A percentile compares a stretch with the other conserved stretches of the same genome.
phyloP scores from a whole-genome alignment of 1,140 invertebrate species.

The Caenorhabditis elegans region DNA sequence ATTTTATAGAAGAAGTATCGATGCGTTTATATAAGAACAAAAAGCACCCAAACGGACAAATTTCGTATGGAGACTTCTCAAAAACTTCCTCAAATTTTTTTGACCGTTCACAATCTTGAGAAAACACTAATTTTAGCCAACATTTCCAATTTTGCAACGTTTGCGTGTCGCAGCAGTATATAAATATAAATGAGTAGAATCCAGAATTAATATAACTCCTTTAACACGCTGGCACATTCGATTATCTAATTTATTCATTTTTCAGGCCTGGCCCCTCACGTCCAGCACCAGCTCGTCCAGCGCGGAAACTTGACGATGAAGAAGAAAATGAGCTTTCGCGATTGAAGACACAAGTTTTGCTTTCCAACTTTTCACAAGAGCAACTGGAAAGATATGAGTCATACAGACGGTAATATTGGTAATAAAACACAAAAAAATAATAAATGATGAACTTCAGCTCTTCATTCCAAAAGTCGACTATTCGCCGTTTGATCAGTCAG shows the following conservation, averaged over 20 bases:
- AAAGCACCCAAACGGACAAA: too few relatives aligned
- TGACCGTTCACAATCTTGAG: too few relatives aligned
- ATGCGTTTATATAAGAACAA: too few relatives aligned
- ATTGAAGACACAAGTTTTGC: conserved; percentile 12
- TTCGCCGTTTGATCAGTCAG: background rate
- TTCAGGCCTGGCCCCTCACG: background rate
- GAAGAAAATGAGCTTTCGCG: background rate
- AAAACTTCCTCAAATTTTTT: too few relatives aligned
- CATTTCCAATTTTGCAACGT: too few relatives aligned
- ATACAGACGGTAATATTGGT: conserved; percentile 23
- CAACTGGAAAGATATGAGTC: conserved; percentile 41
- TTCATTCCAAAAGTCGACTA: conserved; percentile 10
- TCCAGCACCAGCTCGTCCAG: background rate
- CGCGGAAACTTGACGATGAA: background rate
- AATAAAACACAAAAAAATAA: background rate
- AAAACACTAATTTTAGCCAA: too few relatives aligned
- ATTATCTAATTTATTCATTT: background rate
- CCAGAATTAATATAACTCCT: too few relatives aligned
- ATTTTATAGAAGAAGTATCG: too few relatives aligned
- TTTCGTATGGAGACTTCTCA: too few relatives aligned
- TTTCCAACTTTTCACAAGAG: conserved; percentile 44
- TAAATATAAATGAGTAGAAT: too few relatives aligned
- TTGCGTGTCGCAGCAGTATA: too few relatives aligned
- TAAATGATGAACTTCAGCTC: background rate
- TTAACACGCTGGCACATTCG: too few relatives aligned